Conservation (phyloP, 2,888 invertebrate genomes). For the Thyatira batis region DNA sequence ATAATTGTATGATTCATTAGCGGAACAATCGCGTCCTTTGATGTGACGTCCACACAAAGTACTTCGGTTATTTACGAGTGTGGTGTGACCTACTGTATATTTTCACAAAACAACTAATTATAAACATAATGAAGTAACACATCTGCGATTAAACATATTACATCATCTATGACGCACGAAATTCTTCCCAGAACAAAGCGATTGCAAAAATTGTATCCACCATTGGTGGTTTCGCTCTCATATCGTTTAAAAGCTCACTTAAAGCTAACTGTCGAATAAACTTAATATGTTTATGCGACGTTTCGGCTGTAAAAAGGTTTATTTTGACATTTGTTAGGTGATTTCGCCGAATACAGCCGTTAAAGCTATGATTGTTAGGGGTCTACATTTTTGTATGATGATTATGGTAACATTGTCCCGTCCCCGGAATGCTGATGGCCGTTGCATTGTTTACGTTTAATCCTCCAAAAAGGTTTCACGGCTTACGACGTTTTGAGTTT, state of each 20-base stretch:
- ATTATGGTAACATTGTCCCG: slow-evolving; percentile 19
- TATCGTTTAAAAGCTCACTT: slow-evolving; percentile 38
- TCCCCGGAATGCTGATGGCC: slow-evolving; percentile 7
- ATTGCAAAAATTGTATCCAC: neutral
- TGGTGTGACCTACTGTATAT: slow-evolving; percentile 1
- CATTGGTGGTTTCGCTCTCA: slow-evolving; percentile 2
- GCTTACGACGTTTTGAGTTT: neutral
- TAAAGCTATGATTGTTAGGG: slow-evolving; percentile 48
- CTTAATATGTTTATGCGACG: slow-evolving; percentile 70
- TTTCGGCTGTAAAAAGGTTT: slow-evolving; percentile 52
- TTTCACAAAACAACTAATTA: neutral
- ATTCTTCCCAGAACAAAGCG: neutral
- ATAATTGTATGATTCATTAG: neutral
- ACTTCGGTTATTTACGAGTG: neutral
- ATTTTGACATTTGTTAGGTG: slow-evolving; percentile 52
- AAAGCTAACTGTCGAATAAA: slow-evolving; percentile 66
- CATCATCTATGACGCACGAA: slow-evolving; percentile 6
- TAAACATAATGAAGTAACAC: slow-evolving; percentile 3
- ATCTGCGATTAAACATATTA: neutral
- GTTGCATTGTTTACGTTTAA: slow-evolving; percentile 2
- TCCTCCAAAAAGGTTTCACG: slow-evolving; percentile 2
- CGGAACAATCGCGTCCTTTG: neutral
- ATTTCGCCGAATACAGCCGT: slow-evolving; percentile 52
- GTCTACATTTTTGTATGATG: slow-evolving; percentile 41
- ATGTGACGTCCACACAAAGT: neutral